Conservation (phyloP, 2,113 vertebrate genomes). For the Micronycteris hirsuta region DNA sequence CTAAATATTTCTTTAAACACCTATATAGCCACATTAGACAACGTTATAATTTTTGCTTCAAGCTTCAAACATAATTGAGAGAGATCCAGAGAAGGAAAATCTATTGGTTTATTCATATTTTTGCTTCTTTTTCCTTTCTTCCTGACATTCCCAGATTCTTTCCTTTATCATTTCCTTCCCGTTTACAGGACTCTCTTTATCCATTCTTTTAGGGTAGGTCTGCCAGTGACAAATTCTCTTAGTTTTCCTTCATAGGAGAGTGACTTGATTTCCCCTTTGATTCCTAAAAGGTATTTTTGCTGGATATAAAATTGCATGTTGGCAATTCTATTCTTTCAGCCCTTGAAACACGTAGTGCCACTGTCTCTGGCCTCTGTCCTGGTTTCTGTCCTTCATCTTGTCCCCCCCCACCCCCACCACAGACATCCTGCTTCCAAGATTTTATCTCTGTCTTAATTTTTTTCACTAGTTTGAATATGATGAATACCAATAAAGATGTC, state of each 20-base stretch:
- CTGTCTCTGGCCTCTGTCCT: background rate
- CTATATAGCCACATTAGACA: background rate
- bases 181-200: background rate
- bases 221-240: background rate
- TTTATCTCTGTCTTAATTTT: background rate
- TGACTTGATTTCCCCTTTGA: background rate
- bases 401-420: fast-evolving
- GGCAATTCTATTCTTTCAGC: background rate
- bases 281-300: background rate
- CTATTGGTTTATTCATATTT: background rate
- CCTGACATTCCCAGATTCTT: background rate
- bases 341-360: background rate
- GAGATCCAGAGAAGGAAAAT: background rate
- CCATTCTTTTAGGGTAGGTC: background rate
- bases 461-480: background rate
- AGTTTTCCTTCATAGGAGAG: background rate
- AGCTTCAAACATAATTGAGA: background rate
- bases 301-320: background rate
- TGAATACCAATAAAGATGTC: background rate
- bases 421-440: background rate
- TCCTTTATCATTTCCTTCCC: background rate
- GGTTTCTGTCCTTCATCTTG: background rate
- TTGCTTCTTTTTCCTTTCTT: background rate
- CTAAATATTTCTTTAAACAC: background rate
- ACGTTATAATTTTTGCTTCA: background rate